Evolutionary conservation across 2,888 invertebrate genomes (phyloP).

Genomic region (Tetragonisca angustula): DNA sequence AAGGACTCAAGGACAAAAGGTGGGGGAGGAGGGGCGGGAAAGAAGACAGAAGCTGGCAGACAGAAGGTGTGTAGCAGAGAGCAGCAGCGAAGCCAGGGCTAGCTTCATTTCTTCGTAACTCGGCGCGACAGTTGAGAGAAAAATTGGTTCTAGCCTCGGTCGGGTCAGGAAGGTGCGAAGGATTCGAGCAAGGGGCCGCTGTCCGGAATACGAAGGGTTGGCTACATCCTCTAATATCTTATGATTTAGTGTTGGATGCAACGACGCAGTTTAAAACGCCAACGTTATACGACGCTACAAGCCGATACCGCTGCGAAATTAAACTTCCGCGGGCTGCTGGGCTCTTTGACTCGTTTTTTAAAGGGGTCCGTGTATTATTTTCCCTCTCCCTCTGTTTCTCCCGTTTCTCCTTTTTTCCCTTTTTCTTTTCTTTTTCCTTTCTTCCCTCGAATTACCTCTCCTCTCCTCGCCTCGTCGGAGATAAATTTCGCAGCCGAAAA

Average conservation of each 20-base stretch:
- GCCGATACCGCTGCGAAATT: conserved; percentile 76
- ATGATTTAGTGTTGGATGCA: conserved; percentile 82
- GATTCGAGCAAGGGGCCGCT: conserved; percentile 58
- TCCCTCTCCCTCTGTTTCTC: neutral
- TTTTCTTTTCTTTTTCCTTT: conserved; percentile 15
- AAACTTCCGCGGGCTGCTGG: conserved; percentile 73
- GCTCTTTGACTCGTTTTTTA: conserved; percentile 31
- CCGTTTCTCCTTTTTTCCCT: neutral
- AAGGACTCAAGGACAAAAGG: neutral
- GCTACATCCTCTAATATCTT: conserved; percentile 80
- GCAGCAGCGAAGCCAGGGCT: conserved; percentile 39
- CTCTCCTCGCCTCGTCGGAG: neutral
- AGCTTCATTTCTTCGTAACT: conserved; percentile 80
- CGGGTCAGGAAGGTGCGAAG: conserved; percentile 67
- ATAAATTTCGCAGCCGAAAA: neutral
- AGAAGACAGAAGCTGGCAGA: conserved; percentile 54
- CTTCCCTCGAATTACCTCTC: no score
- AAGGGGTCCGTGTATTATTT: conserved; percentile 35
- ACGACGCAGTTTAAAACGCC: conserved; percentile 77
- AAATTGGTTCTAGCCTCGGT: conserved; percentile 78
- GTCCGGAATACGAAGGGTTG: conserved; percentile 49
- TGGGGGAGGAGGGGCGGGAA: conserved; percentile 5
- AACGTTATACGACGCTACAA: conserved; percentile 61
- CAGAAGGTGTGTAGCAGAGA: conserved; percentile 61
- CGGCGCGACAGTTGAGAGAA: conserved; percentile 81